Evolutionary conservation across 1,140 invertebrate species (phyloP).

Genomic region (Chymomyza costata): DNA sequence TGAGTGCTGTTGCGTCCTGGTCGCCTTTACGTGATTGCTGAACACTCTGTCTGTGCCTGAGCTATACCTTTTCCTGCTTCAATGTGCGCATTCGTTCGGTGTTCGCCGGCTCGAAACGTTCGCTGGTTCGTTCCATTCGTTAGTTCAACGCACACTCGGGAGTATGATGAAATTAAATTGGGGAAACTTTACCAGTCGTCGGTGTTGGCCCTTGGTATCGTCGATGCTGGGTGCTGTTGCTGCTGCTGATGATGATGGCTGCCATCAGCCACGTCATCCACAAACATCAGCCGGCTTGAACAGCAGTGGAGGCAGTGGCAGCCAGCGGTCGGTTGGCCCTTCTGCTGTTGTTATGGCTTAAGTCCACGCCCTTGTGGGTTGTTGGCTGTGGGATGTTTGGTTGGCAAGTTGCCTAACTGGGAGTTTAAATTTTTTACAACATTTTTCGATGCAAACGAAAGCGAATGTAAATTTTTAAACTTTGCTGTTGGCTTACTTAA

Average conservation of each 20-base stretch:
- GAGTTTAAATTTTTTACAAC: slow-evolving; percentile 51
- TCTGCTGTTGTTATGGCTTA: slow-evolving; percentile 34
- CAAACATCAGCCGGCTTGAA: slow-evolving; percentile 20
- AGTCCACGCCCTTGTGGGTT: slow-evolving; percentile 46
- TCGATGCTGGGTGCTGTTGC: slow-evolving; percentile 7
- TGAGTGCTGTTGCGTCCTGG: slow-evolving; percentile 30
- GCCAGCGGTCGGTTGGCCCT: slow-evolving; percentile 35
- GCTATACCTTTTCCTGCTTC: slow-evolving; percentile 37
- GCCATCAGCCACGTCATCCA: slow-evolving; percentile 56
- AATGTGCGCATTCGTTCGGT: slow-evolving; percentile 13
- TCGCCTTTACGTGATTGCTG: slow-evolving; percentile 56
- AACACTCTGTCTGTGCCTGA: slow-evolving; percentile 30
- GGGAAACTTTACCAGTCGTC: slow-evolving; percentile 66
- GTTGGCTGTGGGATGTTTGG: too few relatives aligned
- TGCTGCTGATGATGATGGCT: slow-evolving; percentile 44
- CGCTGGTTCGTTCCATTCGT: slow-evolving; percentile 52
- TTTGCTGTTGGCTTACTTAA: slow-evolving; percentile 50
- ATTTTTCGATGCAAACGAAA: slow-evolving; percentile 60
- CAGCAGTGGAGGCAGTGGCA: too few relatives aligned
- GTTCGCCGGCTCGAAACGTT: slow-evolving; percentile 4
- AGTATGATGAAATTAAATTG: slow-evolving; percentile 75
- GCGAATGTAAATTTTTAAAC: slow-evolving; percentile 69
- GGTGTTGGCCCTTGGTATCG: slow-evolving; percentile 24
- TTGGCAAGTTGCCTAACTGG: slow-evolving; percentile 26
- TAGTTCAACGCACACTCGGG: slow-evolving; percentile 67